Base-by-base conservation (phyloP, 2,797 vertebrate species). In the Acestrorhynchus altus region DNA sequence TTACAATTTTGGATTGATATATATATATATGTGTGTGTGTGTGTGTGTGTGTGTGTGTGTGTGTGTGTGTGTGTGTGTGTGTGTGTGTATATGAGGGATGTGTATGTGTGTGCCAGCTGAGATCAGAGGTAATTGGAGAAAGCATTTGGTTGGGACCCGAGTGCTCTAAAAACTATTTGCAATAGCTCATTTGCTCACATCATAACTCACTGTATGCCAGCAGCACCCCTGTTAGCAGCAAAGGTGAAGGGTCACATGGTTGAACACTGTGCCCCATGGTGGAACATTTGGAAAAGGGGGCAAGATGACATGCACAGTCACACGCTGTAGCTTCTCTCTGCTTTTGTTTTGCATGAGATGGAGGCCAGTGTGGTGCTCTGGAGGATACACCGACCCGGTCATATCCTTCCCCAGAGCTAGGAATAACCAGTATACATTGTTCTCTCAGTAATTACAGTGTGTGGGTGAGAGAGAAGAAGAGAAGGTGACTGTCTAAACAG, bases 381-480 rank as follows among this genome's bases (percentile, higher is more conserved):
- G 59, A 57, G 60, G 35, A 61, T 51, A 49, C 18, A 73, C 42
- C 49, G 12, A 57, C 56, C 49, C 49, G 47, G 78, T 66, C 73
- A 59, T 65, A 69, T 71, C 72, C 42, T 80, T 80, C 60, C 59
- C 73, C 70, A 42, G 51, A 59, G 66, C 65, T 6, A 76, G 57
- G 24, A 7, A 8, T 20, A 42, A 39, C 12, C 67, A 57, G 42
- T 57, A 76, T 57, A 76, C 22, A 4, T 76, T 80, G 60, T 70
- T 72, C 68, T 71, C 28, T 64, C 24, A 70, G 42, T 75, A 71
- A 75, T 75, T 70, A 65, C 47, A 35, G 6, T 74, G n/a, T 69
- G 40, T 54, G 24, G 26, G 52, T 12, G 52, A 40, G 35, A 40
- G 60, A 63, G 20, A 64, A 5, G 12, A 20, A 64, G 63, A 39